Base-by-base conservation (phyloP, 2,113 vertebrate genomes). In the Thomomys bottae region DNA sequence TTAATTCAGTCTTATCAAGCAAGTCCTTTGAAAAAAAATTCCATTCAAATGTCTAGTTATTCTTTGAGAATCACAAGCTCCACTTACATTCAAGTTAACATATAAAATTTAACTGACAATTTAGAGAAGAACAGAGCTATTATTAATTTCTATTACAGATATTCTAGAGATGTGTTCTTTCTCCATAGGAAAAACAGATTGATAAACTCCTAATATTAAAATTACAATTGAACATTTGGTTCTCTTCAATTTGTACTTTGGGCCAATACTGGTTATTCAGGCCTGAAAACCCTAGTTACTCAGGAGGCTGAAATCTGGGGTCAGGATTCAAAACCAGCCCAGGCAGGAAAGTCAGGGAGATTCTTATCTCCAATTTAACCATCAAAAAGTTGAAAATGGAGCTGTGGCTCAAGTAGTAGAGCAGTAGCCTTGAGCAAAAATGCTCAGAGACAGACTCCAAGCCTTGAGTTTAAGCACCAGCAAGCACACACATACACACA, bases 61-160 rank as follows among this genome's bases (percentile, higher is more conserved):
- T 84, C 78, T 83, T 59, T 87, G 59, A 63, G 49, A 80, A 91
- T 64, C 26, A 23, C 61, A 30, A 4, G 1, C 45, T 23, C 67
- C 38, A 59, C 79, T 84, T 61, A 67, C 2, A 12, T n/a, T 73
- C 26, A 75, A 72, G 7, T 77, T 75, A 54, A 70, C 6, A 82
- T 49, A 24, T 49, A 49, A 23, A 36, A n/a, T 20, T 92, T 68
- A 82, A 84, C 71, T 15, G 28, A 73, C 5, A 57, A 23, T 49
- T 64, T 26, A 82, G 26, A 84, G 84, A 75, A 40, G 10, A 66
- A 2, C 42, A 34, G 82, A 84, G 42, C 82, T 90, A 79, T 85
- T 59, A 85, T 73, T 18, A 73, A n/a, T 83, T 91, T 95, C 71
- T 26, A 88, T 75, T 90, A 28, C n/a, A 92, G 7, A 84, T 88